Conservation (phyloP, 1,140 invertebrate genomes). For the Drosophila saltans region DNA sequence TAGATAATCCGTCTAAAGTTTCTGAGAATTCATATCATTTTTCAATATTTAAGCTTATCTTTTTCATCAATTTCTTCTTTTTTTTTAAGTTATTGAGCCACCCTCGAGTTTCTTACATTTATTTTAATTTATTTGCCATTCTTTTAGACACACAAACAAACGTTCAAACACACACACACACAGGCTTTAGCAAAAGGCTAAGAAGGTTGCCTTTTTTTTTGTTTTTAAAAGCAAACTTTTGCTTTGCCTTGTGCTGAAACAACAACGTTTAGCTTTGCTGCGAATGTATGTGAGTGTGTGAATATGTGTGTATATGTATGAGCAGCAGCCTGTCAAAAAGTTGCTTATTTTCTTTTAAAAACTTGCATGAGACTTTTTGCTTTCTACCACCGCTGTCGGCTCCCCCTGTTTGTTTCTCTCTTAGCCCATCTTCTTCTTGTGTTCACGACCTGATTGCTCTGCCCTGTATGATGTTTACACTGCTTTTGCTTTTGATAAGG, state of each 20-base stretch:
- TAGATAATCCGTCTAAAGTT: too few species aligned
- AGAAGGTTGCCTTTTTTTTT: slow-evolving; percentile 65
- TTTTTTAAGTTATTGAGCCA: slow-evolving; percentile 46
- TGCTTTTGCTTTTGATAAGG: slow-evolving; percentile 82
- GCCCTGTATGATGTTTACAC: slow-evolving; percentile 73
- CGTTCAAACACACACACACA: slow-evolving; percentile 18
- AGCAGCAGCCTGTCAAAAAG: slow-evolving; percentile 76
- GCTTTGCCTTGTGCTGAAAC: slow-evolving; percentile 66
- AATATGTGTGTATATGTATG: slow-evolving; percentile 37
- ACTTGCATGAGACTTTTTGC: slow-evolving; percentile 76
- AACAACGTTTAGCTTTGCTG: slow-evolving; percentile 55
- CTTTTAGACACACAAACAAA: slow-evolving; percentile 21
- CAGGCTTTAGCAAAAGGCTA: slow-evolving; percentile 58
- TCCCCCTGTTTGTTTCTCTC: neutral
- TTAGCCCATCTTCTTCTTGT: neutral
- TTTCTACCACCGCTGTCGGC: slow-evolving; percentile 14
- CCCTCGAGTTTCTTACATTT: slow-evolving; percentile 60
- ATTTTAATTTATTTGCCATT: slow-evolving; percentile 77
- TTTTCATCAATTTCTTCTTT: slow-evolving; percentile 34
- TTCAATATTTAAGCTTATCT: slow-evolving; percentile 28
- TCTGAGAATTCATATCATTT: slow-evolving; percentile 18
- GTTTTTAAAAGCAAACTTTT: slow-evolving; percentile 68
- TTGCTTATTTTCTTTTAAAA: slow-evolving; percentile 82
- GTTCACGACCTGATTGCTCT: slow-evolving; percentile 61
- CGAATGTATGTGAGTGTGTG: slow-evolving; percentile 26